These are phyloP conservation scores for Sebastes matsubarae DNA, from an alignment of 2,797 vertebrate species.

Conservation along the genomic window DNA sequence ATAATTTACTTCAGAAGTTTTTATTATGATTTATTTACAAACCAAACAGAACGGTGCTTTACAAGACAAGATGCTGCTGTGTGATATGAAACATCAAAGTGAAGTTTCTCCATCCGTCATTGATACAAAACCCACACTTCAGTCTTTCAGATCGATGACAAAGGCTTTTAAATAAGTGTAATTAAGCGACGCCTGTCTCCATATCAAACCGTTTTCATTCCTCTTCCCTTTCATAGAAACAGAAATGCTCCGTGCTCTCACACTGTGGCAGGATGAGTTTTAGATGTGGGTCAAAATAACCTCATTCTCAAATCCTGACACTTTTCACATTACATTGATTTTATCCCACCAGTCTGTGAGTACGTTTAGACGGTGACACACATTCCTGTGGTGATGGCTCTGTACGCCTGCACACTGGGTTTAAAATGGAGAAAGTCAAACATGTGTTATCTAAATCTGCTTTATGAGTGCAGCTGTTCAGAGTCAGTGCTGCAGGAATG, in stretches of 20 bases:
- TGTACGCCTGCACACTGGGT: background rate
- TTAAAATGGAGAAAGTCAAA: background rate
- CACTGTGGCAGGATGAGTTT: background rate
- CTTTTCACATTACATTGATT: background rate
- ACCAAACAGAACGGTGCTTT: background rate
- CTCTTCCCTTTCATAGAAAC: background rate
- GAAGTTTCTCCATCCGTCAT: background rate
- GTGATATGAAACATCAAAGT: background rate
- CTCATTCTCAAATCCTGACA: background rate
- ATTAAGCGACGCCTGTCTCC: background rate
- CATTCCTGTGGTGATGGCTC: background rate
- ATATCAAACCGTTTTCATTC: background rate
- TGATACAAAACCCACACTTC: background rate
- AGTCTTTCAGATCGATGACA: background rate
- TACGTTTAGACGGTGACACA: background rate
- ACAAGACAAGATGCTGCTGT: background rate
- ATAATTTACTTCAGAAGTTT: background rate
- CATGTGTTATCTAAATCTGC: background rate
- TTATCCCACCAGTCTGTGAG: background rate
- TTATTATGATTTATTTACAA: conserved; percentile 28
- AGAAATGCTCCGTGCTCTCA: background rate
- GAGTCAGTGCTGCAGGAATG: too few relatives aligned
- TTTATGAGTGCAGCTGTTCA: background rate
- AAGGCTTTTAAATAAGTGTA: background rate
- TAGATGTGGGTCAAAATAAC: background rate